Base-by-base conservation (phyloP, 2,113 vertebrate species). In the Azemiops feae region DNA sequence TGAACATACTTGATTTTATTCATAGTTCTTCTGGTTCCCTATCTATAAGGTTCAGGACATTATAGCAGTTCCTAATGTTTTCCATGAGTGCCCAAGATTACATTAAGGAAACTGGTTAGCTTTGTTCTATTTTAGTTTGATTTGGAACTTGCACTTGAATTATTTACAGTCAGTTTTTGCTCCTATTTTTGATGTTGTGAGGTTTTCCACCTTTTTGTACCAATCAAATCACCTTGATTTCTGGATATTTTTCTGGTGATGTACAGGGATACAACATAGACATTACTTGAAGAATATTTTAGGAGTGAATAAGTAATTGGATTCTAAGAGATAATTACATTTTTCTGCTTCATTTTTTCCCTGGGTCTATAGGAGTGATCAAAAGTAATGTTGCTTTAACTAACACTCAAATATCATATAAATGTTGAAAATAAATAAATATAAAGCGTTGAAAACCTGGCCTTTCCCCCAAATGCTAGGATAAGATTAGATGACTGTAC, bases 301-400 rank as follows among this genome's bases (percentile, higher is more conserved):
- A 74, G n/a, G 30, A 74, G n/a, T 74, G 14, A 74, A 34, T 34
- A 34, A 34, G 34, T 18, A 16, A 74, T 18, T 74, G 64, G n/a
- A 34, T 74, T 74, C n/a, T 34, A 74, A 74, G 14, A 74, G 14
- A 34, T 34, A 16, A 18, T 74, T 34, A 74, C 34, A 34, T 34
- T 74, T 74, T 16, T 34, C n/a, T 74, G n/a, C n/a, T 74, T 34
- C 14, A 2, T 69, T 74, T 34, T n/a, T 74, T 74, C 12, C 5
- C n/a, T 74, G 16, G 64, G n/a, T 18, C 64, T 74, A 74, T 34
- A 74, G 64, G 58, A 11, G 85, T 74, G 60, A 22, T 92, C 86
- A 54, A 93, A 94, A 88, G 6, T n/a, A 87, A 95, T 87, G 10
- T 6, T 95, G n/a, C 93, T 95, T 92, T 94, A 91, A 94, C 94